phyloP scores from a whole-genome alignment of 1,140 invertebrate species.

The Philotrypesis tridentata region DNA sequence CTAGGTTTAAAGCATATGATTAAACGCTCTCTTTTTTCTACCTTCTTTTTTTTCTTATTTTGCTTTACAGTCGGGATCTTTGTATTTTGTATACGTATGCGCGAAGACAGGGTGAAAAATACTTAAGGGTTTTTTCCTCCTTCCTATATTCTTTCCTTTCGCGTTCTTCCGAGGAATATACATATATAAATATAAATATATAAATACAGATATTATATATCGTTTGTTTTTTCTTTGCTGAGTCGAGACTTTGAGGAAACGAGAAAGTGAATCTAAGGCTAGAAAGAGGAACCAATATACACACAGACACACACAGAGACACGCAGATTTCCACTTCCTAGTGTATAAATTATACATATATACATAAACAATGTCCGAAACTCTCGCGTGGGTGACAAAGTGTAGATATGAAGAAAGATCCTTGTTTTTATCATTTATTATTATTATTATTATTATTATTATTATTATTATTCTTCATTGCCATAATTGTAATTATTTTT shows the following conservation, averaged over 20 bases:
- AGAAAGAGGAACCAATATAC: not conserved
- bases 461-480: slow-evolving; percentile 54
- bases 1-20: slow-evolving; percentile 9
- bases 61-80: slow-evolving; percentile 22
- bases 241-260: not conserved
- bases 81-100: slow-evolving; percentile 1
- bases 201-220: too few relatives aligned
- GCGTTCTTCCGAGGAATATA: not conserved
- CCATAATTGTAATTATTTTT: slow-evolving; percentile 51
- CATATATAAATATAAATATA: too few relatives aligned
- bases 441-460: slow-evolving; percentile 53
- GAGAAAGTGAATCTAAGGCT: not conserved
- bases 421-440: too few relatives aligned
- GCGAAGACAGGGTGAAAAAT: slow-evolving; percentile 38
- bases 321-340: slow-evolving; percentile 32
- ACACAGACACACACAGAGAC: not conserved
- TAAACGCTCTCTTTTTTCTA: slow-evolving; percentile 33
- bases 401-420: slow-evolving; percentile 60
- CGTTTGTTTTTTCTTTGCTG: slow-evolving; percentile 26
- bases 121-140: slow-evolving; percentile 35
- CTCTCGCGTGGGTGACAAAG: slow-evolving; percentile 39
- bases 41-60: slow-evolving; percentile 2
- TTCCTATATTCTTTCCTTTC: not conserved
- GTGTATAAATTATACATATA: slow-evolving; percentile 44
- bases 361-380: not conserved